Percentiles rank a stretch among this genome's conserved stretches.
Evolutionary conservation across 1,140 invertebrate species (phyloP).

Genomic region (Agraylea sexmaculata): DNA sequence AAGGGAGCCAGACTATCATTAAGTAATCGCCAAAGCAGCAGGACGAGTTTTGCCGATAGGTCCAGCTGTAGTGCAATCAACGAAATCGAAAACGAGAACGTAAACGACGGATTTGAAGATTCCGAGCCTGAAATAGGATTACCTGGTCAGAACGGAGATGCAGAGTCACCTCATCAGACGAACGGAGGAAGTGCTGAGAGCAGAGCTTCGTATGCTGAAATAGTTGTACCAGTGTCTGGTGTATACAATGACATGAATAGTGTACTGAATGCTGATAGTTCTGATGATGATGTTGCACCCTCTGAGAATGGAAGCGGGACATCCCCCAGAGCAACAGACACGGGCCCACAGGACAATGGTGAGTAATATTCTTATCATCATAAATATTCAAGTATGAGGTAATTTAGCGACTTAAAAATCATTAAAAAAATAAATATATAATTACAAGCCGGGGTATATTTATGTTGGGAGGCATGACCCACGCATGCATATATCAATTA

Average conservation of each 20-base stretch:
- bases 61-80: constrained; percentile 21
- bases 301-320: constrained; percentile 20
- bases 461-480: too few relatives aligned
- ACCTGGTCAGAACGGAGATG: constrained; percentile 3
- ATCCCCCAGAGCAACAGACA: constrained; percentile 18
- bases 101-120: constrained; percentile 14
- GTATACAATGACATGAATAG: constrained; percentile 19
- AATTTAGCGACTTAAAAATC: too few relatives aligned
- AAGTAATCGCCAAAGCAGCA: constrained; percentile 31
- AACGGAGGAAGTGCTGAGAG: constrained; percentile 17
- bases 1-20: constrained; percentile 31
- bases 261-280: constrained; percentile 21
- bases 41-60: constrained; percentile 18
- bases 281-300: constrained; percentile 19
- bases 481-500: too few relatives aligned
- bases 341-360: constrained; percentile 18
- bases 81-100: constrained; percentile 20
- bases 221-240: constrained; percentile 14
- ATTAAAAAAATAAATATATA: too few relatives aligned
- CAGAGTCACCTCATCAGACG: constrained; percentile 13
- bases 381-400: too few relatives aligned
- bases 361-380: constrained; percentile 7
- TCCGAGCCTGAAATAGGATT: constrained; percentile 5
- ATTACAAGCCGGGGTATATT: too few relatives aligned
- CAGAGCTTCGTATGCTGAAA: constrained; percentile 19